phyloP scores from a whole-genome alignment of 2,797 vertebrate genomes.

The Zenarchopterus dispar region DNA sequence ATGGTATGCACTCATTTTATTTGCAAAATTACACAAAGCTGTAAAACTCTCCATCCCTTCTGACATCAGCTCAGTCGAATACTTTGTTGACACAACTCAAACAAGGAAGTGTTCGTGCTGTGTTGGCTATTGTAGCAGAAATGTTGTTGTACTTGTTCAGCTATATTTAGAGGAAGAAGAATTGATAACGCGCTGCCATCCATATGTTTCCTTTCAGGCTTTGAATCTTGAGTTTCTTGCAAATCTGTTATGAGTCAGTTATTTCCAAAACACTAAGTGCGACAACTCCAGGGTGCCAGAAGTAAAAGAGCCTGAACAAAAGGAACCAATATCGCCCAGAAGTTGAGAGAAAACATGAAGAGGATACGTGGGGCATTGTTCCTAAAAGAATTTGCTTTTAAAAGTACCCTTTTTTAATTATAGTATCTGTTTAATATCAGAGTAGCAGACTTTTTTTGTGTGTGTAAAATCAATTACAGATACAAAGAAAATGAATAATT shows the following conservation, averaged over 20 bases:
- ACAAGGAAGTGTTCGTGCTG: slow-evolving; percentile 20
- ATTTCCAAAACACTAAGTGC: too few species aligned
- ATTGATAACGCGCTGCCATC: too few species aligned
- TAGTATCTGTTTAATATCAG: slow-evolving; percentile 6
- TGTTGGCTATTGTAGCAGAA: slow-evolving; percentile 2
- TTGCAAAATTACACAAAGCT: too few species aligned
- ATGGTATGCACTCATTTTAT: too few species aligned
- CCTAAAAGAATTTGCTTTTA: not conserved
- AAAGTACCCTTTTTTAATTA: not conserved
- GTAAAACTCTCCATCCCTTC: not conserved
- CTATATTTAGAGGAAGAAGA: slow-evolving; percentile 28
- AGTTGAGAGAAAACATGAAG: not conserved
- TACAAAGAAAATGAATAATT: slow-evolving; percentile 20
- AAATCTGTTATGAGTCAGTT: too few species aligned
- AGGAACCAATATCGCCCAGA: not conserved
- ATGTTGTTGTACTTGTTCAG: slow-evolving; percentile 10
- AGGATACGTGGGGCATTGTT: too few species aligned
- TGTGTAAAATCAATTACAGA: slow-evolving; percentile 21
- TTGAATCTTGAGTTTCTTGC: too few species aligned
- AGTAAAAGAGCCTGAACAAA: not conserved
- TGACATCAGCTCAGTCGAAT: slow-evolving; percentile 29
- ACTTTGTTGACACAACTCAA: slow-evolving; percentile 8
- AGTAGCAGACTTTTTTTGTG: not conserved
- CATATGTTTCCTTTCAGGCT: too few species aligned
- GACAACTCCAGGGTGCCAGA: too few species aligned